Conservation (phyloP, 2,888 invertebrate genomes). For the Drosophila emarginata region DNA sequence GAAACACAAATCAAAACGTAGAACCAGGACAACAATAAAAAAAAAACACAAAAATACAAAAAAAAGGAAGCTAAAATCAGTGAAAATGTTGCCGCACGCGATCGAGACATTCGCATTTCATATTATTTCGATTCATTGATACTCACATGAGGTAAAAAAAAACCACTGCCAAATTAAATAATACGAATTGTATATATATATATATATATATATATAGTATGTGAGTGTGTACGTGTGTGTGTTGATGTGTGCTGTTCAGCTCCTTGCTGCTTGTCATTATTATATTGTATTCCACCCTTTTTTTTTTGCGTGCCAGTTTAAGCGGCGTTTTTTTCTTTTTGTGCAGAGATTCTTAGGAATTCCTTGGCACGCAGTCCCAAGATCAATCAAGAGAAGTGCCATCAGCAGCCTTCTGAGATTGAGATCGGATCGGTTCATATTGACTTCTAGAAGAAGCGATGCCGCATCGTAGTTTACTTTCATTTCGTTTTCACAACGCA, state of each 20-base stretch:
- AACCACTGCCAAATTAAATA: slow-evolving; percentile 70
- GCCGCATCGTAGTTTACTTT: slow-evolving; percentile 53
- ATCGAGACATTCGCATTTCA: slow-evolving; percentile 69
- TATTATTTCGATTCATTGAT: slow-evolving; percentile 71
- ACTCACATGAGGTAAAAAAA: slow-evolving; percentile 39
- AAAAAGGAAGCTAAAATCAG: slow-evolving; percentile 51
- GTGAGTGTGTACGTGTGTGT: slow-evolving; percentile 6
- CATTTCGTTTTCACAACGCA: slow-evolving; percentile 37
- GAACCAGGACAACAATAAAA: slow-evolving; percentile 21
- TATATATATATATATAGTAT: background rate
- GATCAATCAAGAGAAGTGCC: slow-evolving; percentile 68
- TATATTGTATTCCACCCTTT: slow-evolving; percentile 76
- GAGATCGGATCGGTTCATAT: slow-evolving; percentile 9
- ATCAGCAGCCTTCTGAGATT: slow-evolving; percentile 44
- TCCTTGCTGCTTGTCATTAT: slow-evolving; percentile 65
- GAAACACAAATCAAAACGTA: slow-evolving; percentile 66
- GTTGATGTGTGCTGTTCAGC: too few relatives aligned
- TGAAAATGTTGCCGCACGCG: slow-evolving; percentile 72
- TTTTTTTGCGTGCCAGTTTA: slow-evolving; percentile 55
- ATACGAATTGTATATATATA: slow-evolving; percentile 45
- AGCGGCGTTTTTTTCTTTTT: slow-evolving; percentile 51
- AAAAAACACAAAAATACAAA: slow-evolving; percentile 22
- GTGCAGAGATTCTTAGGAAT: slow-evolving; percentile 68
- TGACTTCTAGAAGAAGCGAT: slow-evolving; percentile 32
- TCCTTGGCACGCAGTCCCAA: slow-evolving; percentile 69